Conservation (phyloP, 30 jellyfish, hydroid and myxozoan species). For the Aurelia aurita region DNA sequence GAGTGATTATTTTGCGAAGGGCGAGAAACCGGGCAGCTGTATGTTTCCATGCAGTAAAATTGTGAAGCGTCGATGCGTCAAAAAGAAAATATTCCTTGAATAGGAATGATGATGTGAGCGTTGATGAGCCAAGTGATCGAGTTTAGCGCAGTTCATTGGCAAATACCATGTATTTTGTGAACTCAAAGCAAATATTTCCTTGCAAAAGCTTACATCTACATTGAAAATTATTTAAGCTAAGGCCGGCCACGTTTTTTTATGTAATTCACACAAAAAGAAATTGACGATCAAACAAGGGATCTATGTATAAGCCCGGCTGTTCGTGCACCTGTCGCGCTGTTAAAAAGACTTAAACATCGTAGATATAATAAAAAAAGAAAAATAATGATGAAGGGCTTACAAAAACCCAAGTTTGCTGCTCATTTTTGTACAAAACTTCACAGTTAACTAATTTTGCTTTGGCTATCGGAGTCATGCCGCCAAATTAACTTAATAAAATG, state of each 20-base stretch:
- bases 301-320: conserved; percentile 36
- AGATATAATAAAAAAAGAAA: no score
- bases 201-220: conserved; percentile 32
- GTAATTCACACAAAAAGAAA: conserved; percentile 58
- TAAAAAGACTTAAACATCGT: neutral
- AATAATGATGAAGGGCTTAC: no score
- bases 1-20: neutral
- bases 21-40: conserved; percentile 4
- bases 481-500: no score
- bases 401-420: no score
- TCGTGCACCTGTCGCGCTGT: conserved; percentile 47
- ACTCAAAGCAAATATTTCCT: conserved; percentile 48
- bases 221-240: conserved; percentile 44
- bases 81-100: neutral
- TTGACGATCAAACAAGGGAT: conserved; percentile 49
- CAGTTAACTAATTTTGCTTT: no score
- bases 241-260: conserved; percentile 63
- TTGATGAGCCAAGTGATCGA: conserved; percentile 30
- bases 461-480: no score
- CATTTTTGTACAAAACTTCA: no score
- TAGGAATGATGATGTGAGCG: conserved; percentile 3
- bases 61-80: neutral
- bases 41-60: neutral
- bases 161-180: conserved; percentile 33
- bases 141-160: conserved; percentile 41